A percentile compares a stretch with the other conserved stretches of the same genome.
These are phyloP conservation scores for Myopa testacea DNA, from an alignment of 2,888 invertebrate genomes.

Conservation along the genomic window DNA sequence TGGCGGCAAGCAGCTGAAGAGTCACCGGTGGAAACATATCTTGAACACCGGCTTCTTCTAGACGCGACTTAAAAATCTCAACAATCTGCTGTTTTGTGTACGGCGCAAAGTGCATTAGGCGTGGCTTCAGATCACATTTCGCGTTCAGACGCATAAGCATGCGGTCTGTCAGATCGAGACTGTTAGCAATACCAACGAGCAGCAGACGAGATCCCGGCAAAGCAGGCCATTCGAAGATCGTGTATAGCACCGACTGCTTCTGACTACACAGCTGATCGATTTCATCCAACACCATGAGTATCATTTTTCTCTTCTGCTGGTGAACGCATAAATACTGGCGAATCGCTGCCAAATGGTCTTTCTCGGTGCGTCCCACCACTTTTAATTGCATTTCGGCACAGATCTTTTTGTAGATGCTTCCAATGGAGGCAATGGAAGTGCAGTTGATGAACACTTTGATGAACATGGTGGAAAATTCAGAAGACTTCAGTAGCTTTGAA, in stretches of 20 bases:
- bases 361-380: slow-evolving; percentile 73
- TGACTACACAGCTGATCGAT: slow-evolving; percentile 89
- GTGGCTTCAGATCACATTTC: slow-evolving; percentile 78
- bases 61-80: slow-evolving; percentile 83
- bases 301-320: slow-evolving; percentile 73
- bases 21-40: slow-evolving; percentile 85
- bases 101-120: slow-evolving; percentile 89
- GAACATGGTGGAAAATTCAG: slow-evolving; percentile 70
- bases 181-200: slow-evolving; percentile 93
- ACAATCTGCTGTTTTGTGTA: slow-evolving; percentile 92
- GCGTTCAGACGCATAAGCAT: slow-evolving; percentile 88
- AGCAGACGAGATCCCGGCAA: slow-evolving; percentile 76
- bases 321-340: slow-evolving; percentile 77
- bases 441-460: slow-evolving; percentile 81
- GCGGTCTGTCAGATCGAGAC: slow-evolving; percentile 93
- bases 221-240: slow-evolving; percentile 94
- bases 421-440: slow-evolving; percentile 87
- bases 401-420: slow-evolving; percentile 83
- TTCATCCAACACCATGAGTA: slow-evolving; percentile 91
- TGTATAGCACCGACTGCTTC: slow-evolving; percentile 88
- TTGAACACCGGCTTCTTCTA: slow-evolving; percentile 77
- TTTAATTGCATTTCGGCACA: slow-evolving; percentile 77
- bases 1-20: slow-evolving; percentile 90
- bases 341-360: slow-evolving; percentile 75
- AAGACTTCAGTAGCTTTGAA: slow-evolving; percentile 76